A percentile compares a stretch with the other conserved stretches of the same genome.
These are phyloP conservation scores for Augochlorella aurata DNA, from an alignment of 2,888 invertebrate genomes.

Conservation along the genomic window DNA sequence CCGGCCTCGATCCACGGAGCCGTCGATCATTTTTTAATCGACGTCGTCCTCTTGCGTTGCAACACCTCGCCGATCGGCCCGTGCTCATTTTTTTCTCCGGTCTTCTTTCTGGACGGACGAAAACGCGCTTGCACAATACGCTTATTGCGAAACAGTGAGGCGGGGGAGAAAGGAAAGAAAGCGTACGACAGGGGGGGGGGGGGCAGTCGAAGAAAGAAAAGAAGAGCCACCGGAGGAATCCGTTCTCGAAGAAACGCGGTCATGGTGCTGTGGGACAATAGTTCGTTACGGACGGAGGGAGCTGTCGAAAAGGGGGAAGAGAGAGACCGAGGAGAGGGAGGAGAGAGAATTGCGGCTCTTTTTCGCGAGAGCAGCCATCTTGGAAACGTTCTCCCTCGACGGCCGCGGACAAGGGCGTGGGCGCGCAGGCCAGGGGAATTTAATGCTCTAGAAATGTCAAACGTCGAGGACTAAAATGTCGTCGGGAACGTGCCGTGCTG, in stretches of 20 bases:
- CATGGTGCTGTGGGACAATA: slow-evolving; percentile 62
- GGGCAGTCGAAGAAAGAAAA: too few species aligned
- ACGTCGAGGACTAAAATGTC: slow-evolving; percentile 73
- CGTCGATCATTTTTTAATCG: slow-evolving; percentile 18
- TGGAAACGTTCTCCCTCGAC: slow-evolving; percentile 61
- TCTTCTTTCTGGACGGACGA: neutral
- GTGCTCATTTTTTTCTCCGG: neutral
- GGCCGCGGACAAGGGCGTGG: slow-evolving; percentile 63
- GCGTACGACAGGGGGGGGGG: neutral
- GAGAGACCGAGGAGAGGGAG: neutral
- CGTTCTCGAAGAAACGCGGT: slow-evolving; percentile 61
- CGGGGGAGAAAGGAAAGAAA: neutral
- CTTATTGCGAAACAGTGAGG: neutral
- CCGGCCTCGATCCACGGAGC: neutral
- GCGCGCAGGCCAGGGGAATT: slow-evolving; percentile 67
- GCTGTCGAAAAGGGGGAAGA: slow-evolving; percentile 16
- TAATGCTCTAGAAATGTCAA: slow-evolving; percentile 75
- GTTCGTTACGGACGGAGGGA: slow-evolving; percentile 60
- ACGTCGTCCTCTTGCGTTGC: slow-evolving; percentile 10
- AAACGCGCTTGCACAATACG: slow-evolving; percentile 46
- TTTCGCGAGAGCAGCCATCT: slow-evolving; percentile 61
- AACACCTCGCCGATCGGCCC: slow-evolving; percentile 11
- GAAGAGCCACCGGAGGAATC: neutral
- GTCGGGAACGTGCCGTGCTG: slow-evolving; percentile 28
- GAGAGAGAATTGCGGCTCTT: slow-evolving; percentile 35